Evolutionary conservation across 2,113 vertebrate genomes (phyloP), one percentile per base, ranked within the genome.

Genomic region (Prionailurus viverrinus): DNA sequence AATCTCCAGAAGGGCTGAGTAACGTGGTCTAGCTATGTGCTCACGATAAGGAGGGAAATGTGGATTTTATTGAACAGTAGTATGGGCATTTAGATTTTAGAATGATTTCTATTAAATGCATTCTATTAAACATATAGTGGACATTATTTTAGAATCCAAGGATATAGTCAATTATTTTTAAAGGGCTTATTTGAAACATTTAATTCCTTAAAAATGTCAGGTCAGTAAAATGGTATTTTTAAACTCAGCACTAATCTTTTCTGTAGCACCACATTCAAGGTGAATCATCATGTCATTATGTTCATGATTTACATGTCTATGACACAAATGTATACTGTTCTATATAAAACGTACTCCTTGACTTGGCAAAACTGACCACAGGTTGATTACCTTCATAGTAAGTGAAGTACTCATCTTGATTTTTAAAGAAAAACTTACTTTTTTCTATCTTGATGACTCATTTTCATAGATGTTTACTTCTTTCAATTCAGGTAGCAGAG

Each of bases 381-480:
- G 25, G 13, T 29, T 41, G 85, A 9, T 81, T 91, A 48, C 3
- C 63, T 83, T 94, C 13, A 63, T 16, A 33, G 25, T 41, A 95
- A 83, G 73, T 68, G 2, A 92, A 94, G 10, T 63, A 84, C 3
- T 85, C 9, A 66, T 85, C 19, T 61, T 89, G 12, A 55, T 63
- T 68, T 92, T 94, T 36, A 84, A 65, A 91, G 33, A 69, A 7
- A 6, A 31, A 74, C 0, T 45, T 66, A 31, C 61, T 84, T 71
- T 68, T 82, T 78, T 91, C 39, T 39, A 87, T 18, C 0, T 63
- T 1, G 5, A 29, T 63, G 15, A 5, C 2, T 95, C 85, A 79
- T 87, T 94, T 89, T 94, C 29, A 83, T 39, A n/a, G n/a, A 16
- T 73, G 73, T 39, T 51, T 61, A 48, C 33, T 95, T 96, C 13